Evolutionary conservation across 2,797 vertebrate species (phyloP), one percentile per base, ranked within the genome.

Genomic region (Hypotaenidia okinawae): DNA sequence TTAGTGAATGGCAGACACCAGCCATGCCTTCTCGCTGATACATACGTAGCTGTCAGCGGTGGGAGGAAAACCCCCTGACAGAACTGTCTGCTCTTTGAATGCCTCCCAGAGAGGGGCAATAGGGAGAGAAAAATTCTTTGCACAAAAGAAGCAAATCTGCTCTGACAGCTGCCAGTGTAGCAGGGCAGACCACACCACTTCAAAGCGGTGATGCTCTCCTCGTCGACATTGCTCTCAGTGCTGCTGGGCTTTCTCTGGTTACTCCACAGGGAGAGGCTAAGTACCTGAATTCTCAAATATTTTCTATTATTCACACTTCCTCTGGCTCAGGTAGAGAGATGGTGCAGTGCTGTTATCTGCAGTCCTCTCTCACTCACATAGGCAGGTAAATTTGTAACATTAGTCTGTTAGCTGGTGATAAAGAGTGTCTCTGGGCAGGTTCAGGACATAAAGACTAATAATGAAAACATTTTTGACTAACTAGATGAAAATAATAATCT

Each of bases 321-420:
- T 92, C 52, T 87, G 55, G 85, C 69, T 93, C 59, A 62, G 8
- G 37, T 84, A 89, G 61, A 95, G 93, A 92, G 3, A 21, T 24
- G 62, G 41, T 55, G 84, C 63, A 92, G 61, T 89, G 86, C 95
- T 91, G 74, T 92, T 97, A 92, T 96, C 93, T 96, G 66, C 88
- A 95, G 64, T 79, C 73, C 68, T 91, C 69, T 87, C 83, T 81
- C 72, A 43, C 63, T 69, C 92, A 87, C 84, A 79, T 7, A 82
- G 43, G 88, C 39, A 81, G 84, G 81, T 85, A 75, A 89, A 96
- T 94, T 94, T 94, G n/a, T 87, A 91, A 96, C 91, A 79, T 83
- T 82, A 59, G 69, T 91, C 84, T 97, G 96, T 77, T 93, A 95
- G 91, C 70, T 95, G 68, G 84, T 94, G 96, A 97, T 95, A 96